Evolutionary conservation across 2,113 vertebrate species (phyloP).

Genomic region (Chaetops frenatus): DNA sequence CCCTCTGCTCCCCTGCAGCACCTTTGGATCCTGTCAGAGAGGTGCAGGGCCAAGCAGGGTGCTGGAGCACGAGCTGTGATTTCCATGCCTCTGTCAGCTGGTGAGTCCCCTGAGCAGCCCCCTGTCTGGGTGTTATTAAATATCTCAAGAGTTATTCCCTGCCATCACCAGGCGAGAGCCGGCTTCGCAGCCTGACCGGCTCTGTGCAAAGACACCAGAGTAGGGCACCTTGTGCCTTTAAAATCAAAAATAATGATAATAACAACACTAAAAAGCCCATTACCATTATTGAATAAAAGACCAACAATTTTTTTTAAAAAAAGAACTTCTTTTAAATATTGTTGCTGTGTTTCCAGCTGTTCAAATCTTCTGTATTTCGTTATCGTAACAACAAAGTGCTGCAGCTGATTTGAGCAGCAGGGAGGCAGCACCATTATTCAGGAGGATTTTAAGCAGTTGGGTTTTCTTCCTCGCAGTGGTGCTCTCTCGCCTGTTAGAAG

Average conservation of each 20-base stretch:
- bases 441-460: conserved; percentile 46
- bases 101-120: neutral
- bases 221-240: conserved; percentile 38
- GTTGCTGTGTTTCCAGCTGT: conserved; percentile 74
- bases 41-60: neutral
- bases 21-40: neutral
- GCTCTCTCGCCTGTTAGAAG: conserved; percentile 23
- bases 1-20: neutral
- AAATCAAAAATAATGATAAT: neutral
- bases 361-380: conserved; percentile 72
- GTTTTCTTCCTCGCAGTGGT: conserved; percentile 55
- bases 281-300: conserved; percentile 64
- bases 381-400: conserved; percentile 70
- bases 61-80: neutral
- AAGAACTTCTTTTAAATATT: conserved; percentile 68
- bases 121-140: neutral
- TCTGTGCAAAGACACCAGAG: neutral
- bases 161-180: neutral
- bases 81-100: neutral
- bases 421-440: conserved; percentile 62
- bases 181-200: neutral
- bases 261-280: conserved; percentile 30
- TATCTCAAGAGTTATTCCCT: neutral
- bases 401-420: conserved; percentile 71
- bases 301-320: conserved; percentile 32